These are phyloP conservation scores for Drosophila pectinifera DNA, from an alignment of 1,140 invertebrate genomes.

Conservation along the genomic window DNA sequence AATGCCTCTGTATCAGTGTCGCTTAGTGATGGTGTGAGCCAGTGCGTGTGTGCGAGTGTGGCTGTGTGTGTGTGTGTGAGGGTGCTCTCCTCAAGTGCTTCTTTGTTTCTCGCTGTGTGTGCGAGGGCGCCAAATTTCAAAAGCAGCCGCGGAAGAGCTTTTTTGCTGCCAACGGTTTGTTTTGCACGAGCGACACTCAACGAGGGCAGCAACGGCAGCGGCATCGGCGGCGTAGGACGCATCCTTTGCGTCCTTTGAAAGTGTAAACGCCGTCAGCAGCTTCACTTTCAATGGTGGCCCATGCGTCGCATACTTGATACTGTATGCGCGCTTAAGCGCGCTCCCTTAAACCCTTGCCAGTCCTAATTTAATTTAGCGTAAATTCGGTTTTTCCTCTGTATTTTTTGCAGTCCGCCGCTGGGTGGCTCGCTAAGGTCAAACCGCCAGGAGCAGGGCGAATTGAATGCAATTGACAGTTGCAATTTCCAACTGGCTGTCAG, in stretches of 20 bases:
- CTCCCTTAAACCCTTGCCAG: constrained; percentile 31
- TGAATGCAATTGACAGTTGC: constrained; percentile 84
- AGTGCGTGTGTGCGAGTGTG: constrained; percentile 18
- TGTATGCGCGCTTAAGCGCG: constrained; percentile 16
- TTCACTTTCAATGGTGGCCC: constrained; percentile 52
- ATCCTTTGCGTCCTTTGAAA: constrained; percentile 62
- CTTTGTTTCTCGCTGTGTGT: constrained; percentile 67
- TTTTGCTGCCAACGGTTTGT: constrained; percentile 70
- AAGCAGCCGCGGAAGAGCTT: constrained; percentile 67
- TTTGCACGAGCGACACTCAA: constrained; percentile 65
- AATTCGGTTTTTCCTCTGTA: constrained; percentile 24
- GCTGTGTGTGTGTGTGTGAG: constrained; percentile 23
- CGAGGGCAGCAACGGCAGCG: not conserved
- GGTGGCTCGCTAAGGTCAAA: constrained; percentile 64
- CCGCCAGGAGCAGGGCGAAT: constrained; percentile 64
- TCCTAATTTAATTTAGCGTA: constrained; percentile 54
- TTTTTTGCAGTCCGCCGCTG: not conserved
- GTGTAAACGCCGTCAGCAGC: constrained; percentile 64
- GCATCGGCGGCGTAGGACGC: constrained; percentile 6
- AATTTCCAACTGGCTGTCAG: constrained; percentile 80
- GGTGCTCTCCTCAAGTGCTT: constrained; percentile 66
- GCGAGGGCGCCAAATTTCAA: constrained; percentile 79
- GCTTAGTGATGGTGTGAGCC: not conserved
- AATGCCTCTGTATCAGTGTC: constrained; percentile 56
- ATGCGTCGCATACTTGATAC: constrained; percentile 42